phyloP scores from a whole-genome alignment of 2,888 invertebrate species.

The Acronicta aceris region DNA sequence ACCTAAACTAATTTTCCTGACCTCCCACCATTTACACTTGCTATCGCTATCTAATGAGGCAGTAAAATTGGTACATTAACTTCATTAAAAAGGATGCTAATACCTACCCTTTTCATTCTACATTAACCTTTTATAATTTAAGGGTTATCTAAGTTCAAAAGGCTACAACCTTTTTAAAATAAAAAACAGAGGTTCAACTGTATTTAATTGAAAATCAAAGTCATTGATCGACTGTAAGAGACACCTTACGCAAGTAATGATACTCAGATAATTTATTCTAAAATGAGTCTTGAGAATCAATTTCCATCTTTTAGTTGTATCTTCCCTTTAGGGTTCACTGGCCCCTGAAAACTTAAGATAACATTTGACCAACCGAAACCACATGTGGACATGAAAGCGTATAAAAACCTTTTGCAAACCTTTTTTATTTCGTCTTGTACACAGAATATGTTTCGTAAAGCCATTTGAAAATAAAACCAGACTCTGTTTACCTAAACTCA shows the following conservation, averaged over 20 bases:
- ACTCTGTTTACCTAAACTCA: background rate
- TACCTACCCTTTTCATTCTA: background rate
- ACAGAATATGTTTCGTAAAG: no score
- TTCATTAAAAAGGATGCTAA: constrained; percentile 11
- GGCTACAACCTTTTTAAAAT: background rate
- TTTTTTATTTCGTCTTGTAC: background rate
- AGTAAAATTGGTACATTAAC: background rate
- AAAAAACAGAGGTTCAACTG: background rate
- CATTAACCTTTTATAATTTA: background rate
- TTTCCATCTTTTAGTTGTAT: background rate
- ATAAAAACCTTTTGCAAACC: background rate
- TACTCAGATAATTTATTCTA: constrained; percentile 10
- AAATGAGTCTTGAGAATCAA: constrained; percentile 3
- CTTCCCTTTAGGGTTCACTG: background rate
- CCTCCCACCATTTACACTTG: background rate
- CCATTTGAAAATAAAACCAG: no score
- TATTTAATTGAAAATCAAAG: background rate
- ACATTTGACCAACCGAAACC: constrained; percentile 1
- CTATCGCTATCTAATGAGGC: background rate
- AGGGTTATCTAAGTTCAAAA: background rate
- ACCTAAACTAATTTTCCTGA: no score
- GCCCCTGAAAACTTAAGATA: background rate
- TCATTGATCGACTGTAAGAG: constrained; percentile 1
- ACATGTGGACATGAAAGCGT: background rate
- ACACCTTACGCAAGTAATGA: constrained; percentile 1